Evolutionary conservation across 2,888 invertebrate species (phyloP).

Genomic region (Vannuccia rotundouncinata): DNA sequence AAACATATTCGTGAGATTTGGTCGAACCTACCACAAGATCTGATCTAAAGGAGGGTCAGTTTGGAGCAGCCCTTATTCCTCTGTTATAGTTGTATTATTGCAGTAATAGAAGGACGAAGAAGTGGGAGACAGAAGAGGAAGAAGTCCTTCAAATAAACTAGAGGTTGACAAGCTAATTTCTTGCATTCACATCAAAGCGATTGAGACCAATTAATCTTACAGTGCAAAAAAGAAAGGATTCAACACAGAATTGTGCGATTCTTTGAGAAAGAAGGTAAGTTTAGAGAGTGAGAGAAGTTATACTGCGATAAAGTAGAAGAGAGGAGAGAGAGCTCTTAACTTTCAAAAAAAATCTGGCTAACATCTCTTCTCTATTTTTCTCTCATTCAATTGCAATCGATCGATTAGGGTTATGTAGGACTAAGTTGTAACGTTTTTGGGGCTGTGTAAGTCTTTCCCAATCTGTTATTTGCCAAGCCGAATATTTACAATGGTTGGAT

Average conservation of each 20-base stretch:
- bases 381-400: background rate
- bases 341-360: background rate
- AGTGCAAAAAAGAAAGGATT: background rate
- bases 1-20: too few species aligned
- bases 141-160: background rate
- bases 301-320: too few species aligned
- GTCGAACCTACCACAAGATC: too few species aligned
- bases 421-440: too few species aligned
- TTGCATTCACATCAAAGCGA: background rate
- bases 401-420: too few species aligned
- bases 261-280: too few species aligned
- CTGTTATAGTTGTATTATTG: background rate
- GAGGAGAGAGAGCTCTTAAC: too few species aligned
- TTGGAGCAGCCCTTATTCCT: too few species aligned
- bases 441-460: background rate
- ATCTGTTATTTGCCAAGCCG: background rate
- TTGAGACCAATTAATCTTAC: background rate
- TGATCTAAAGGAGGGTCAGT: too few species aligned
- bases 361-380: background rate
- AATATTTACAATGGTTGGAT: background rate
- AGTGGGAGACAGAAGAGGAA: background rate
- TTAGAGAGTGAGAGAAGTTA: too few species aligned
- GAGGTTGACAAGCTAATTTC: background rate
- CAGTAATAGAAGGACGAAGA: background rate
- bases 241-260: background rate